Conservation (phyloP, 2,888 invertebrate species). For the Odontomyia ornata region DNA sequence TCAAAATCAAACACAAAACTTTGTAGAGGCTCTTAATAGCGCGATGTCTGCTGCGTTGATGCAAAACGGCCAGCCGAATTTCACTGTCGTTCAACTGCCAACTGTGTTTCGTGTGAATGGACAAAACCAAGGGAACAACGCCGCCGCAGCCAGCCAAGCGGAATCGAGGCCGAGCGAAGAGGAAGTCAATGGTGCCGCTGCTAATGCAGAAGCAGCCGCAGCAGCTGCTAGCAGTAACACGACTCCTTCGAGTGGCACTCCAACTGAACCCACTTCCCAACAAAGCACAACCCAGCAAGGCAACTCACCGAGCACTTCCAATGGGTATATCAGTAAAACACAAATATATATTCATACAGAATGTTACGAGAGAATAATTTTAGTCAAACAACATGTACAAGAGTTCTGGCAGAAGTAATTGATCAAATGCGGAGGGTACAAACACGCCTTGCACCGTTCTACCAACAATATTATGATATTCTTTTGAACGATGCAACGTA, state of each 20-base stretch:
- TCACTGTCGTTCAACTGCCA: conserved; percentile 62
- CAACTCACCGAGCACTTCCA: conserved; percentile 43
- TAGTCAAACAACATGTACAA: conserved; percentile 61
- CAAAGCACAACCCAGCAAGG: conserved; percentile 35
- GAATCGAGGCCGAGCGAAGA: conserved; percentile 45
- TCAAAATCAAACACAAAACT: conserved; percentile 60
- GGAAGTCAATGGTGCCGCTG: neutral
- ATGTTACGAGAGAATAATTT: neutral
- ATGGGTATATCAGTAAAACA: conserved; percentile 6
- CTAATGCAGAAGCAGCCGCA: conserved; percentile 53
- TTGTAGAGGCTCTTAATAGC: conserved; percentile 63
- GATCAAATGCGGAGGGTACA: conserved; percentile 61
- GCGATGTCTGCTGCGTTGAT: conserved; percentile 63
- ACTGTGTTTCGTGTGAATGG: conserved; percentile 58
- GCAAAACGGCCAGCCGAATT: conserved; percentile 60
- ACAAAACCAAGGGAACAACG: conserved; percentile 44
- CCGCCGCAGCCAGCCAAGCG: conserved; percentile 40
- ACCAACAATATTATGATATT: conserved; percentile 71
- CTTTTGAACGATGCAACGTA: conserved; percentile 71
- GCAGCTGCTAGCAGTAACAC: conserved; percentile 48
- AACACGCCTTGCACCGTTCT: conserved; percentile 71
- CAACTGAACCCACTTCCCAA: conserved; percentile 9
- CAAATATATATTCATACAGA: neutral
- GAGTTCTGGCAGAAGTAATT: conserved; percentile 60
- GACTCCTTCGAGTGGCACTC: neutral